phyloP scores from a whole-genome alignment of 2,113 vertebrate species.

The Lagopus leucura region DNA sequence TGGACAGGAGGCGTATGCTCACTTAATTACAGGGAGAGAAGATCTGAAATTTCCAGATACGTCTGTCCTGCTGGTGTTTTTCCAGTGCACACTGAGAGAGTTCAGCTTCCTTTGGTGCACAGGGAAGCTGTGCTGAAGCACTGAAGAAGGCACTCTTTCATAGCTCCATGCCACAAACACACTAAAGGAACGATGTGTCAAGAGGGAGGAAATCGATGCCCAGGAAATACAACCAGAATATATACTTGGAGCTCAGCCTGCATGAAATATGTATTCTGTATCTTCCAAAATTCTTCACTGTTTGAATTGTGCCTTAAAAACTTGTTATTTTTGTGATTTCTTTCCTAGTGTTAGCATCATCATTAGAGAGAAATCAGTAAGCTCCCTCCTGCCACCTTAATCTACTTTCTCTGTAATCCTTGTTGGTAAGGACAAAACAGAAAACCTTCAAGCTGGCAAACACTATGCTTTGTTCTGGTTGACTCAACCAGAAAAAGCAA shows the following conservation, averaged over 20 bases:
- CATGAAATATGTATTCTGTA: conserved; percentile 26
- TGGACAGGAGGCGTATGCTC: conserved; percentile 16
- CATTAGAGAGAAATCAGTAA: conserved; percentile 10
- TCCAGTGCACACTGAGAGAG: neutral
- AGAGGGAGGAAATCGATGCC: neutral
- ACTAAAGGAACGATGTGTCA: neutral
- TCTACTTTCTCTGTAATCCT: neutral
- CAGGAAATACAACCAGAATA: conserved; percentile 28
- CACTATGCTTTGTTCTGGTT: neutral
- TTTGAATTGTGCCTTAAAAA: conserved; percentile 52
- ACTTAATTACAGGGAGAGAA: neutral
- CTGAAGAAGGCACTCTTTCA: neutral
- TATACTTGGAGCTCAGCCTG: conserved; percentile 8
- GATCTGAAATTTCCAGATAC: neutral
- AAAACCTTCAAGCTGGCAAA: neutral
- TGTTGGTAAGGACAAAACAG: neutral
- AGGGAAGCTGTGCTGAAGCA: neutral
- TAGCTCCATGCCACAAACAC: neutral
- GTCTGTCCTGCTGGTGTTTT: neutral
- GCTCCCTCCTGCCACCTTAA: neutral
- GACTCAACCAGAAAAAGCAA: neutral
- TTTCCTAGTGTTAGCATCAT: conserved; percentile 7
- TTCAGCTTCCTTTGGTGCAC: conserved; percentile 5
- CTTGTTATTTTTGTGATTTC: conserved; percentile 34
- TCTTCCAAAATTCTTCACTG: conserved; percentile 40